Base-by-base conservation (phyloP, 2,113 vertebrate genomes). In the Leucosticte australis region DNA sequence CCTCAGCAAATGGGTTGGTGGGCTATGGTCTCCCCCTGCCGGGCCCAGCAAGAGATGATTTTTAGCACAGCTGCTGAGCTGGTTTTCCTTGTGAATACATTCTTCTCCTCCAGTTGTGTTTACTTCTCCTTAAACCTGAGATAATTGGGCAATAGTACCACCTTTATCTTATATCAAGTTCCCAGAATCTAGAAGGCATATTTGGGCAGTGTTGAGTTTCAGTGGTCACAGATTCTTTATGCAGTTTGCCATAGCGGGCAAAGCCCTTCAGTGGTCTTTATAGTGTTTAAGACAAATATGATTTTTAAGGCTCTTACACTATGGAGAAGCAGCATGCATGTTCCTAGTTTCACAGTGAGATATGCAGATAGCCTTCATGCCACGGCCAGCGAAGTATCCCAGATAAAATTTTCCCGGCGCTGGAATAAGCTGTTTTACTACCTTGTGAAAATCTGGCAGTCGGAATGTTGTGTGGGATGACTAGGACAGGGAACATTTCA, bases 101-200 rank as follows among this genome's bases (percentile, higher is more conserved):
- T 60, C 11, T 37, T 44, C 27, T 60, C 33, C 52, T 68, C 27
- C 28, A 69, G 33, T 15, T 14, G 3, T 52, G 73, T 52, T 60
- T 60, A 33, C 17, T 69, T 44, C 39, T 53, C 46, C 12, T 22
- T 28, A 60, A 69, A 87, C 27, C 22, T 60, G 11, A 77, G 28
- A 27, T 17, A 46, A 53, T 0, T 37, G 55, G 14, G 19, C 73
- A 52, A 60, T 15, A 60, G 9, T 23, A 52, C 31, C 0, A 0
- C 33, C 37, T 77, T 60, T 46, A 28, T 19, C 27, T 44, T 44
- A 7, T 22, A 52, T 6, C 22, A 52, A 50, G 33, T 69, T 69
- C 39, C 33, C 4, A 8, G 53, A 46, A 69, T 5, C 4, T 55
- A 77, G 15, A 69, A 46, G 22, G 15, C 5, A 6, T 53, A 52